Percentiles rank a stretch among this genome's conserved stretches.
Evolutionary conservation across 2,113 vertebrate species (phyloP).

Genomic region (Sorex araneus): DNA sequence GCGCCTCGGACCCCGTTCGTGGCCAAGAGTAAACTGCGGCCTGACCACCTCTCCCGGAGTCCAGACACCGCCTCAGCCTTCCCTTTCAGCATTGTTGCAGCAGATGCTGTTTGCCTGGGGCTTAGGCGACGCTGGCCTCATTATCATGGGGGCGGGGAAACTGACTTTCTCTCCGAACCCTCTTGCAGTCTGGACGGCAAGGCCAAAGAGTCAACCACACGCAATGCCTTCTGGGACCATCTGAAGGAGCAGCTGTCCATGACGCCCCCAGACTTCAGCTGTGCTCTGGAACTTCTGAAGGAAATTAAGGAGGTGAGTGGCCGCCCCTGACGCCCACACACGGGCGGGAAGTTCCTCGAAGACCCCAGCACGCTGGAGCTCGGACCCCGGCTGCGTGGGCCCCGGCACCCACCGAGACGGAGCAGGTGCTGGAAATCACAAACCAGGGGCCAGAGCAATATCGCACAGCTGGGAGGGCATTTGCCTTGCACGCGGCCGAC

Average conservation of each 20-base stretch:
- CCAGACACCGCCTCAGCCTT: background rate
- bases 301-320: constrained; percentile 90
- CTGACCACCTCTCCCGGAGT: background rate
- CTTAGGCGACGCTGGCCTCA: background rate
- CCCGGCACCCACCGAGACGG: background rate
- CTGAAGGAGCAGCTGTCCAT: constrained; percentile 88
- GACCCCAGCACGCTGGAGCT: no score
- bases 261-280: constrained; percentile 86
- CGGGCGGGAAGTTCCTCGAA: background rate
- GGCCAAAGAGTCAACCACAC: constrained; percentile 86
- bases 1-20: no score
- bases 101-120: background rate
- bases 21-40: background rate
- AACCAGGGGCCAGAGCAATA: no score
- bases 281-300: constrained; percentile 88
- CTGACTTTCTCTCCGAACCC: constrained; percentile 31
- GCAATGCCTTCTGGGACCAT: constrained; percentile 89
- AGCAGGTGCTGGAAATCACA: background rate
- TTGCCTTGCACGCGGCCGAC: no score
- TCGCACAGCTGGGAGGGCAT: no score
- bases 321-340: background rate
- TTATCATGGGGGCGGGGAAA: background rate
- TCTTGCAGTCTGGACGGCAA: constrained; percentile 84
- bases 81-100: background rate
- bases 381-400: no score